Evolutionary conservation across 2,113 vertebrate species (phyloP), one percentile per base, ranked within the genome.

Genomic region (Hippocampus abdominalis): DNA sequence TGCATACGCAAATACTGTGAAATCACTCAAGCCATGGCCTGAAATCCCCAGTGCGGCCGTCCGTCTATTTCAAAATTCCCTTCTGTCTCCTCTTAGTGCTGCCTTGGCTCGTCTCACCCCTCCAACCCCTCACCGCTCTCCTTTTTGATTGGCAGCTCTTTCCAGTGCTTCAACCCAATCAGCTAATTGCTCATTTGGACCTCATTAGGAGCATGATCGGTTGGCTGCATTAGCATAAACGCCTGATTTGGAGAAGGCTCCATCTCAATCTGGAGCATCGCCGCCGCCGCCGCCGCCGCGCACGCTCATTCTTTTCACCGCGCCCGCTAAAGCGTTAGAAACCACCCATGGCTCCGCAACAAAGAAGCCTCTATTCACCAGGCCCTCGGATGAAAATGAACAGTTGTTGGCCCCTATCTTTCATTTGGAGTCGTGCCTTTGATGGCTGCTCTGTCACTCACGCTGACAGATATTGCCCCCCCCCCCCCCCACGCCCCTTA

Each of bases 151-250:
- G 83, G 79, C 86, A 68, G 79, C 69, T 69, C 73, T 75, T 82
- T 81, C 67, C 72, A 9, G 68, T 51, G 72, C 73, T 74, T 75
- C 77, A 76, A 68, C 75, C 81, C 76, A 86, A 85, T 89, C 84
- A 84, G 73, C 74, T 83, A 88, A 89, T 88, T 87, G 84, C 82
- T 87, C 73, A 80, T 80, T 85, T 81, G 81, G 80, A 85, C 79
- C 82, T 88, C 81, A 88, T 85, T 76, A 75, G 86, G 64, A 83
- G 29, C 78, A 68, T 48, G 79, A 84, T 79, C 76, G 27, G 63
- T 78, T 42, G 60, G 63, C 75, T 46, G 66, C 66, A 82, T 88
- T 84, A 80, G 76, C 89, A 87, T 87, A 83, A 84, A 86, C 82
- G 74, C 71, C 71, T 75, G 74, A 78, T 88, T 76, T 32, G 64